These are phyloP conservation scores for Sabatieria punctata DNA, from an alignment of 2,888 invertebrate species.

Conservation along the genomic window DNA sequence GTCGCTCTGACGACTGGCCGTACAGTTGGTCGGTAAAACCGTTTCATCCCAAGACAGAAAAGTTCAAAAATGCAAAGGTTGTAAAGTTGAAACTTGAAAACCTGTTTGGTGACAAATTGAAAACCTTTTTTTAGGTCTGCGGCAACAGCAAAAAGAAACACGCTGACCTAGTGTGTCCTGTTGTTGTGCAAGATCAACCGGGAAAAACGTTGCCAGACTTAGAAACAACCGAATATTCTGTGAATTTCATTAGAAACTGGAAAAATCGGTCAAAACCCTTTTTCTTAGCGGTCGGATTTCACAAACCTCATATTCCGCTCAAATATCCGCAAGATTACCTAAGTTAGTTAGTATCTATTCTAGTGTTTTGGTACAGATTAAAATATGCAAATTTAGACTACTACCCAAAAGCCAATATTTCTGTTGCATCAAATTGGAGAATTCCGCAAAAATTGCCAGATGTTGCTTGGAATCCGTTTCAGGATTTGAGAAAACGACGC, in stretches of 20 bases:
- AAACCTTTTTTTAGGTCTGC: too few relatives aligned
- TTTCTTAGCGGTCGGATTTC: conserved; percentile 67
- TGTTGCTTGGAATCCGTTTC: conserved; percentile 77
- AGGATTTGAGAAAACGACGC: conserved; percentile 55
- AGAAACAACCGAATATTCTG: conserved; percentile 50
- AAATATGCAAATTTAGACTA: conserved; percentile 44
- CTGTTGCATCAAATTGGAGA: conserved; percentile 43
- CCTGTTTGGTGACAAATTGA: too few relatives aligned
- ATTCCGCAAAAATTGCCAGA: conserved; percentile 50
- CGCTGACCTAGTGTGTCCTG: conserved; percentile 51
- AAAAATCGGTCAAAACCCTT: conserved; percentile 47
- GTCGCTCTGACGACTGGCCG: too few relatives aligned
- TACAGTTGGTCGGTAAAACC: too few relatives aligned
- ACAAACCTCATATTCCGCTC: conserved; percentile 79
- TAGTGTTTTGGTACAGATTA: too few relatives aligned
- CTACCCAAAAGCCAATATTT: conserved; percentile 49
- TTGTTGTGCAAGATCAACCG: conserved; percentile 51
- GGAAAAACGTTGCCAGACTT: conserved; percentile 60
- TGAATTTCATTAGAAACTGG: conserved; percentile 43
- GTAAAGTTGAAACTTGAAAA: too few relatives aligned
- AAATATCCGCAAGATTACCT: conserved; percentile 60
- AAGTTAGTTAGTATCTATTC: too few relatives aligned
- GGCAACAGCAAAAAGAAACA: conserved; percentile 27
- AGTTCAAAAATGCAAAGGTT: too few relatives aligned
- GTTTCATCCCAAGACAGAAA: too few relatives aligned